Evolutionary conservation across 2,888 invertebrate genomes (phyloP).

Genomic region (Hyposoter dolosus): DNA sequence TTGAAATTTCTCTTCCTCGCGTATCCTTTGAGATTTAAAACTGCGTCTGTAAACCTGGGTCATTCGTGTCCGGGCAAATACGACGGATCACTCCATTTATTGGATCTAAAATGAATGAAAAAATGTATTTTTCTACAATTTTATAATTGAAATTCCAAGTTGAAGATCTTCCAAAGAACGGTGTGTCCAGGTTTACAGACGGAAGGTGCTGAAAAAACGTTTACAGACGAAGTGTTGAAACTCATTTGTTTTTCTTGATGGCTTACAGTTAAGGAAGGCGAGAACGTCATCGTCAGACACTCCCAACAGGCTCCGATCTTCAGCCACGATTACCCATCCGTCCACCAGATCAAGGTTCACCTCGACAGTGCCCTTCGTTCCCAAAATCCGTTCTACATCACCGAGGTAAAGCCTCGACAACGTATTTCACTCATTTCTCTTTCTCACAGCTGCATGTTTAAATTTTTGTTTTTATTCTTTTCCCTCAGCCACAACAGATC

Average conservation of each 20-base stretch:
- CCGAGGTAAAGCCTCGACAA: constrained; percentile 80
- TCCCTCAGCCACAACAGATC: constrained; percentile 84
- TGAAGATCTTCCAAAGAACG: too few species aligned
- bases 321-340: constrained; percentile 86
- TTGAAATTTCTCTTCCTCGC: background rate
- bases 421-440: background rate
- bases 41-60: too few species aligned
- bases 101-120: too few species aligned
- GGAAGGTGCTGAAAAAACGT: too few species aligned
- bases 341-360: constrained; percentile 88
- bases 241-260: background rate
- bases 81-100: too few species aligned
- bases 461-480: background rate
- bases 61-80: too few species aligned
- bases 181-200: too few species aligned
- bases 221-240: too few species aligned
- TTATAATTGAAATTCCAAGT: too few species aligned
- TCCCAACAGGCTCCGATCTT: constrained; percentile 87
- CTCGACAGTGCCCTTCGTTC: constrained; percentile 86
- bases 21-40: background rate
- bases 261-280: constrained; percentile 86
- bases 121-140: too few species aligned
- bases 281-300: constrained; percentile 89
- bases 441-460: background rate
- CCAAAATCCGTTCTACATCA: constrained; percentile 82